Evolutionary conservation across 2,113 vertebrate species (phyloP).

Genomic region (Noctilio leporinus): DNA sequence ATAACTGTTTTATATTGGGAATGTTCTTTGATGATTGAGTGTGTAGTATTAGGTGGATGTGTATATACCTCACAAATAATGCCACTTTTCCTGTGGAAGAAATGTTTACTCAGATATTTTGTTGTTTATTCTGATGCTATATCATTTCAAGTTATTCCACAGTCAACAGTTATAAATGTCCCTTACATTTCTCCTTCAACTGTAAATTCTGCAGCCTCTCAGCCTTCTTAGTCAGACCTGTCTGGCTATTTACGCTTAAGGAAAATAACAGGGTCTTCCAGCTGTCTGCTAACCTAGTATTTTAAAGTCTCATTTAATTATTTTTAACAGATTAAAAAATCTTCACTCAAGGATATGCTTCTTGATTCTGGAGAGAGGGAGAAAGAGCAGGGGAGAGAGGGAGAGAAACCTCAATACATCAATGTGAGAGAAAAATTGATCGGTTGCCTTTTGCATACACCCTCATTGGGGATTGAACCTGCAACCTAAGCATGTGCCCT

Average conservation of each 20-base stretch:
- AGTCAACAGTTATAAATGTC: neutral
- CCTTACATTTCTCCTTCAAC: constrained; percentile 4
- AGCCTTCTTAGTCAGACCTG: neutral
- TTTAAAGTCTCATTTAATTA: neutral
- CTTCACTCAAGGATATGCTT: too few species aligned
- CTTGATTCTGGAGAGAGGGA: too few species aligned
- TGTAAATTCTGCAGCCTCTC: neutral
- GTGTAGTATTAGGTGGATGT: neutral
- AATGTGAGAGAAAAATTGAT: too few species aligned
- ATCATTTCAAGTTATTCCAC: neutral
- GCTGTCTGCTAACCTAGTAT: neutral
- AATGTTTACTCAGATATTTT: neutral
- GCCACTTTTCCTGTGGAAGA: neutral
- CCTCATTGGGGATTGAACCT: too few species aligned
- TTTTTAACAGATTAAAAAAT: neutral
- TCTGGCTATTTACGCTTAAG: neutral
- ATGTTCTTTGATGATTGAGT: neutral
- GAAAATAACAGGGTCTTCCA: neutral
- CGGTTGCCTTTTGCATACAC: too few species aligned
- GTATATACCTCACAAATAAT: neutral
- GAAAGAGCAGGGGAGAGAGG: too few species aligned
- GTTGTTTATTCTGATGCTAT: neutral
- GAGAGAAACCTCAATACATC: too few species aligned
- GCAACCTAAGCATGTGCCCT: too few species aligned
- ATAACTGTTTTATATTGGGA: neutral